A percentile compares a stretch with the other conserved stretches of the same genome.
Evolutionary conservation across 37 sponge, comb jelly and placozoan species (phyloP).

Genomic region (Ephydatia muelleri): DNA sequence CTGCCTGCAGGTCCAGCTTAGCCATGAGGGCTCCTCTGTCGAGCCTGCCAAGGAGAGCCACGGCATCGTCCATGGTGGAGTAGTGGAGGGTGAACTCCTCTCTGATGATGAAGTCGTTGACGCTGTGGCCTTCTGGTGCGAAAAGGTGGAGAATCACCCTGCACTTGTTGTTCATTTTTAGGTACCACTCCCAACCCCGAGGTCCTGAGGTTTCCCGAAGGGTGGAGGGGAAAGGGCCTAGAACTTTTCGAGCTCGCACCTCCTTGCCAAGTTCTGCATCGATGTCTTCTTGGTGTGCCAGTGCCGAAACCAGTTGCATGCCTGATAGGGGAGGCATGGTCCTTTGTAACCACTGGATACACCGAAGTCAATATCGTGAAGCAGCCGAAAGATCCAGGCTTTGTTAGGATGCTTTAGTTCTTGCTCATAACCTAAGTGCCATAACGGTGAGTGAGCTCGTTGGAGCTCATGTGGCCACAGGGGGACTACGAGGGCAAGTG

Average conservation of each 20-base stretch:
- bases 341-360: background rate
- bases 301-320: slow-evolving; percentile 4
- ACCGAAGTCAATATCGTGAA: background rate
- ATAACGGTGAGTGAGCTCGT: background rate
- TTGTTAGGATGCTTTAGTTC: too few relatives aligned
- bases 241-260: background rate
- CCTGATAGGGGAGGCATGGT: background rate
- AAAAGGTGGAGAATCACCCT: slow-evolving; percentile 27
- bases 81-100: slow-evolving; percentile 21
- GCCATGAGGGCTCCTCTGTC: slow-evolving; percentile 10
- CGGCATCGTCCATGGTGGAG: slow-evolving; percentile 17
- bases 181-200: too few relatives aligned
- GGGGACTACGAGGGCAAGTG: background rate
- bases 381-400: background rate
- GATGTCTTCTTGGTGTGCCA: background rate
- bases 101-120: slow-evolving; percentile 20
- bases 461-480: background rate
- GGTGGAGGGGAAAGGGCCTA: slow-evolving; percentile 6
- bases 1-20: slow-evolving; percentile 33
- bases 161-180: background rate
- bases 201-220: background rate
- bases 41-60: background rate
- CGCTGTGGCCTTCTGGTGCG: slow-evolving; percentile 1
- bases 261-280: slow-evolving; percentile 8
- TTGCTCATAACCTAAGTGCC: too few relatives aligned